A percentile compares a stretch with the other conserved stretches of the same genome.
These are phyloP conservation scores for Engystomops pustulosus DNA, from an alignment of 2,113 vertebrate species.

Conservation along the genomic window DNA sequence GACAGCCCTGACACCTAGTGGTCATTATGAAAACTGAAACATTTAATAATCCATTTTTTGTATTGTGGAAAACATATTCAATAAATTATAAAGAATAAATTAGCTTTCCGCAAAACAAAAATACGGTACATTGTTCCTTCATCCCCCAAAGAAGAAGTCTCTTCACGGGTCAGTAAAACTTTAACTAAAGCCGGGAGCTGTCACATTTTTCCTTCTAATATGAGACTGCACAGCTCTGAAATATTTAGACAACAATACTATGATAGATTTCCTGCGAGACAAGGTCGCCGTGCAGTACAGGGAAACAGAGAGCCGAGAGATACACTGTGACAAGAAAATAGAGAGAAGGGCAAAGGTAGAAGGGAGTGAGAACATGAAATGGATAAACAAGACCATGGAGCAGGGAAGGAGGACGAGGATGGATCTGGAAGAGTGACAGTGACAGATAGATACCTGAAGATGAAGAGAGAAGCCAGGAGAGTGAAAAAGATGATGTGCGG, in stretches of 20 bases:
- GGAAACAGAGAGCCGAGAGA: conserved; percentile 14
- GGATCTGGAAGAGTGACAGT: conserved; percentile 50
- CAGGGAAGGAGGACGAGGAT: conserved; percentile 23
- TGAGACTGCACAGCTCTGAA: conserved; percentile 11
- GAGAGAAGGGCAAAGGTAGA: conserved; percentile 25
- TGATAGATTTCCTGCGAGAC: conserved; percentile 39
- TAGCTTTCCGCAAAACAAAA: neutral
- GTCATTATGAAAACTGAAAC: neutral
- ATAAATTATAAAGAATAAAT: neutral
- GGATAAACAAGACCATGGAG: conserved; percentile 16
- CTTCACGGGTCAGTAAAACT: conserved; percentile 19
- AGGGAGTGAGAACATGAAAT: conserved; percentile 4
- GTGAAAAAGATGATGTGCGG: conserved; percentile 55
- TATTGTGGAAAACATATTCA: neutral
- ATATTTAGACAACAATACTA: conserved; percentile 30
- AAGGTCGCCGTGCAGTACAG: conserved; percentile 21
- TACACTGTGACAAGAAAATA: conserved; percentile 37
- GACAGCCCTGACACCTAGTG: neutral
- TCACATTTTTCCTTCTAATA: conserved; percentile 23
- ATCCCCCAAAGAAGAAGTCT: neutral
- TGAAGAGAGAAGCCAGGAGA: conserved; percentile 45
- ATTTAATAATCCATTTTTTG: neutral
- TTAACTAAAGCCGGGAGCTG: neutral
- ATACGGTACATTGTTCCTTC: neutral
- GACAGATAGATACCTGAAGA: conserved; percentile 55